phyloP scores from a whole-genome alignment of 2,888 invertebrate genomes.

The Orthonevra nobilis region DNA sequence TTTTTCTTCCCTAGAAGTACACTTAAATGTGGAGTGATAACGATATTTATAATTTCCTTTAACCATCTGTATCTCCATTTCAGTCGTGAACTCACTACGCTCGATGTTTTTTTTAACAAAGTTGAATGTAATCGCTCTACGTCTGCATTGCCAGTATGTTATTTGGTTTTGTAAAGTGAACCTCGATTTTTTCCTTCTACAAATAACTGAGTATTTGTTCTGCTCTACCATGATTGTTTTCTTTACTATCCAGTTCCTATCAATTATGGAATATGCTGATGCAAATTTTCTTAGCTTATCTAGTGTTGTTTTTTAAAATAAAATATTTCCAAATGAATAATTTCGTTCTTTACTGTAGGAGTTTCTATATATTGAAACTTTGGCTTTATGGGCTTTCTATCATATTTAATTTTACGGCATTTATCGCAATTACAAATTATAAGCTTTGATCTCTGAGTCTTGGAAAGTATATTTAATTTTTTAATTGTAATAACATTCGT shows the following conservation, averaged over 20 bases:
- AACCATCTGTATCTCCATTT: not conserved
- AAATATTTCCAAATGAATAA: not conserved
- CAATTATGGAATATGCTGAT: not conserved
- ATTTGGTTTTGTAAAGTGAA: slow-evolving; percentile 2
- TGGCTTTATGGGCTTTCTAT: slow-evolving; percentile 19
- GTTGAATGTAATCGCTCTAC: not conserved
- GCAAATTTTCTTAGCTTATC: not conserved
- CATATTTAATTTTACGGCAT: slow-evolving; percentile 13
- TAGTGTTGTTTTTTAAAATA: slow-evolving; percentile 3
- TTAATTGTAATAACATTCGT: slow-evolving; percentile 45
- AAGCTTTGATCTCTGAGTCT: slow-evolving; percentile 44
- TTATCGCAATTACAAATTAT: slow-evolving; percentile 48
- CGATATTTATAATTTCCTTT: slow-evolving; percentile 1
- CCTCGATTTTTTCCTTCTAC: not conserved
- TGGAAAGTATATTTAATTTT: slow-evolving; percentile 53
- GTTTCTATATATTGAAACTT: slow-evolving; percentile 8
- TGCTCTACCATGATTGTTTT: not conserved
- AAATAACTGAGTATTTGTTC: not conserved
- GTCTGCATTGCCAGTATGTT: not conserved
- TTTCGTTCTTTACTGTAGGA: not conserved
- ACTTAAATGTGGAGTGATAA: slow-evolving; percentile 1
- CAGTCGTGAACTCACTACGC: too few relatives aligned
- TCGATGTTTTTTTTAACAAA: not conserved
- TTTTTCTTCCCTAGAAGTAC: not conserved
- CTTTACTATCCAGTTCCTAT: not conserved